A percentile compares a stretch with the other conserved stretches of the same genome.
phyloP scores from a whole-genome alignment of 2,888 invertebrate species.

The Didymodactylos carnosus region DNA sequence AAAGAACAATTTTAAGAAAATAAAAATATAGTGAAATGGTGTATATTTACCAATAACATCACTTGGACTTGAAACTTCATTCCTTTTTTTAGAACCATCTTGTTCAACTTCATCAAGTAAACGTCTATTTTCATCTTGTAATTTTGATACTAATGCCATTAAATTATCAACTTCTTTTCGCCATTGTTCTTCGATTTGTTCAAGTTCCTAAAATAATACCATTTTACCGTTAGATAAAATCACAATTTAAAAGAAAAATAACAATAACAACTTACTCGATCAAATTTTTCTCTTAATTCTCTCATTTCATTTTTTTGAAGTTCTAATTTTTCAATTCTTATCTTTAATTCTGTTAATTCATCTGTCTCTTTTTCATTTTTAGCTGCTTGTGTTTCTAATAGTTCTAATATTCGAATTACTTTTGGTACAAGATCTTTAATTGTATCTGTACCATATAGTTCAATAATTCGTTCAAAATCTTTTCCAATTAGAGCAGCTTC shows the following conservation, averaged over 20 bases:
- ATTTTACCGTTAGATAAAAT: no score
- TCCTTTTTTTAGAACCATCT: neutral
- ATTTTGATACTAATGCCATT: neutral
- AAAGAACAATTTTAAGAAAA: neutral
- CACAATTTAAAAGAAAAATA: no score
- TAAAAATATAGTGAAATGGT: neutral
- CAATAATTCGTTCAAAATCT: slow-evolving; percentile 87
- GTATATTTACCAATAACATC: neutral
- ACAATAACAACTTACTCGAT: slow-evolving; percentile 47
- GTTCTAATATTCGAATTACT: slow-evolving; percentile 71
- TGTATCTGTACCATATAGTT: slow-evolving; percentile 68
- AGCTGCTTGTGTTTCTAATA: slow-evolving; percentile 44
- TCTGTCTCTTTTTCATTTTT: slow-evolving; percentile 57
- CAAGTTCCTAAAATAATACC: no score
- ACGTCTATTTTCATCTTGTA: neutral
- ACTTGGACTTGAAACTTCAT: neutral
- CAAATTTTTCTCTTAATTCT: slow-evolving; percentile 71
- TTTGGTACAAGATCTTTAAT: slow-evolving; percentile 78
- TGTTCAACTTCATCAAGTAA: neutral
- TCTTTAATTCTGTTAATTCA: slow-evolving; percentile 57
- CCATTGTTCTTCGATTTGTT: neutral
- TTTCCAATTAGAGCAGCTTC: slow-evolving; percentile 89
- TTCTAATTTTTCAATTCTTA: slow-evolving; percentile 69
- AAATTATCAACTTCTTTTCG: neutral
- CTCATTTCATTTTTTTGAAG: slow-evolving; percentile 79